A percentile compares a stretch with the other conserved stretches of the same genome.
phyloP scores from a whole-genome alignment of 2,797 vertebrate genomes.

The Mus spretus region DNA sequence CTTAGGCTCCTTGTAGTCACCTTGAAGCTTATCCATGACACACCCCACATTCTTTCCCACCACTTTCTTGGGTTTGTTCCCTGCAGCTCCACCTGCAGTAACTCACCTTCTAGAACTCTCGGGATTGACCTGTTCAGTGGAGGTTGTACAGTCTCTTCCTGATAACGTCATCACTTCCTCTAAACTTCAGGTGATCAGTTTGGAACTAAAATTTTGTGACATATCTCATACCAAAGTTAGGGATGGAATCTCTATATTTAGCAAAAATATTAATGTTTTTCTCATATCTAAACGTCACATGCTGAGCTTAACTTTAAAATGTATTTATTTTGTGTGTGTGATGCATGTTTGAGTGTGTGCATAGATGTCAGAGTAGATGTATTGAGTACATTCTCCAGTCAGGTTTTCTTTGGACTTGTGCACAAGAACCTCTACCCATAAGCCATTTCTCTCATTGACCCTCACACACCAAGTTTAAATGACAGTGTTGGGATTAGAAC shows the following conservation, averaged over 20 bases:
- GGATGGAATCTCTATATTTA: not conserved
- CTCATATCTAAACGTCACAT: not conserved
- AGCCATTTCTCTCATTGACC: not conserved
- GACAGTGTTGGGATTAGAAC: not conserved
- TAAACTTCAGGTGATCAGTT: not conserved
- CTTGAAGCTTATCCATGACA: not conserved
- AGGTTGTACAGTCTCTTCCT: not conserved
- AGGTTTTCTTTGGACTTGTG: not conserved
- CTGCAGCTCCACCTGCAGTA: not conserved
- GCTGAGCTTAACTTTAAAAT: not conserved
- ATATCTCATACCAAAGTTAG: not conserved
- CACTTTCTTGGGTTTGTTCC: not conserved
- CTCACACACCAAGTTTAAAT: not conserved
- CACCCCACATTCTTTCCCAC: not conserved
- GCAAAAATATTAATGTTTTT: slow-evolving; percentile 9
- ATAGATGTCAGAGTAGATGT: not conserved
- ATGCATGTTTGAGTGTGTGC: not conserved
- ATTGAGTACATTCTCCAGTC: not conserved
- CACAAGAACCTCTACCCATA: not conserved
- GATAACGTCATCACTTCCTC: not conserved
- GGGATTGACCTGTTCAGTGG: not conserved
- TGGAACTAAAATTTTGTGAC: slow-evolving; percentile 37
- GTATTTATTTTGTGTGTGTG: not conserved
- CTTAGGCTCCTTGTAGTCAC: not conserved
- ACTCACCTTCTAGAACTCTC: not conserved